phyloP scores from a whole-genome alignment of 2,888 invertebrate species.

The Microctonus aethiopoides region DNA sequence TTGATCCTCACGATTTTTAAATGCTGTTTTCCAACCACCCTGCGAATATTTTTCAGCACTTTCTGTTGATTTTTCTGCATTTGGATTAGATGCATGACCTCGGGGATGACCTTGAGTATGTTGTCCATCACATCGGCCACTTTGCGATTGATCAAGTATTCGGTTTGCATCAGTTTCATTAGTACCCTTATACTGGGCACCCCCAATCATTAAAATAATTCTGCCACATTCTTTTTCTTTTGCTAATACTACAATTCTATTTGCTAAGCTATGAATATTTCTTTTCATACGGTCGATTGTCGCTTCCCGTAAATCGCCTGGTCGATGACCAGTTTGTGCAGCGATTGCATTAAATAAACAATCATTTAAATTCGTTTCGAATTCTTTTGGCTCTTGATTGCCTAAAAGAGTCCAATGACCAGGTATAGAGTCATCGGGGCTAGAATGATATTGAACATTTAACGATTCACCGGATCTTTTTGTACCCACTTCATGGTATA shows the following conservation, averaged over 20 bases:
- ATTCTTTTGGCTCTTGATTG: constrained; percentile 38
- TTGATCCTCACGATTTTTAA: constrained; percentile 49
- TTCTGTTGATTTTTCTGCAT: constrained; percentile 34
- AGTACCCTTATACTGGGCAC: constrained; percentile 49
- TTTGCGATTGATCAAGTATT: constrained; percentile 51
- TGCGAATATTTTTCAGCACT: constrained; percentile 53
- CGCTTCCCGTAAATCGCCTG: constrained; percentile 36
- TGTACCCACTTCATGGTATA: constrained; percentile 34
- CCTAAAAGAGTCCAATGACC: constrained; percentile 52
- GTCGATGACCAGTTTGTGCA: constrained; percentile 40
- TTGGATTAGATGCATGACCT: constrained; percentile 49
- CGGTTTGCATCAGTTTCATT: constrained; percentile 37
- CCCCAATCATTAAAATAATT: constrained; percentile 48
- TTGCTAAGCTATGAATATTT: constrained; percentile 35
- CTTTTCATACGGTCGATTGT: constrained; percentile 37
- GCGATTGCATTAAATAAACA: constrained; percentile 52
- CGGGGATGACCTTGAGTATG: constrained; percentile 49
- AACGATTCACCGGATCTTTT: constrained; percentile 24
- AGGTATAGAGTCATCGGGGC: not conserved
- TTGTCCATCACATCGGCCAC: constrained; percentile 33
- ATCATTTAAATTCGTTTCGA: constrained; percentile 40
- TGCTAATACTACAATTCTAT: constrained; percentile 34
- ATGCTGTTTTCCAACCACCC: constrained; percentile 46
- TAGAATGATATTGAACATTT: constrained; percentile 46
- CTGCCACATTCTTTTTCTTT: constrained; percentile 33